These are phyloP conservation scores for Dryocosmus kuriphilus DNA, from an alignment of 2,888 invertebrate species.

Conservation along the genomic window DNA sequence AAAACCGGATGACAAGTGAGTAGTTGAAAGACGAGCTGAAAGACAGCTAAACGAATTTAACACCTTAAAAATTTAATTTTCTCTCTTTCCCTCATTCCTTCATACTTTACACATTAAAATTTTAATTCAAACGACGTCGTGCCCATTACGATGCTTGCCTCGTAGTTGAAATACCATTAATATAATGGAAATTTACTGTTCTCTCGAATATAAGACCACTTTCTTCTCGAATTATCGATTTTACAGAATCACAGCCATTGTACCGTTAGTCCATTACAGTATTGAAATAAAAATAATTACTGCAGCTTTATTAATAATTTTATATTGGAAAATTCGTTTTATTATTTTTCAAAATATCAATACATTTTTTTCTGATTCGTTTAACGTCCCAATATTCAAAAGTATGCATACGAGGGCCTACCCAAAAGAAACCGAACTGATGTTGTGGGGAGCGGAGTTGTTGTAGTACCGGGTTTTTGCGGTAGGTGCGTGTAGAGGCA, in stretches of 20 bases:
- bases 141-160: background rate
- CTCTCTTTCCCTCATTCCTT: background rate
- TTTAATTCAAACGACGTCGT: background rate
- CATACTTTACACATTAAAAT: background rate
- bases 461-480: too few relatives aligned
- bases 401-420: too few relatives aligned
- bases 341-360: too few relatives aligned
- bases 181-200: background rate
- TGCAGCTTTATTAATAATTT: too few relatives aligned
- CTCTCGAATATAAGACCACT: background rate
- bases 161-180: background rate
- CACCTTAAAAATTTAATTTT: conserved; percentile 24
- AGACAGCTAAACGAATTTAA: conserved; percentile 35
- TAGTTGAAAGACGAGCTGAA: conserved; percentile 24
- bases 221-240: background rate
- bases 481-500: too few relatives aligned
- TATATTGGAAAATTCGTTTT: too few relatives aligned
- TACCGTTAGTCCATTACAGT: background rate
- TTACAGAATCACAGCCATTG: background rate
- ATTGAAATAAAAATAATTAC: too few relatives aligned
- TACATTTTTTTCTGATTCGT: too few relatives aligned
- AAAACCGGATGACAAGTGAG: conserved; percentile 40
- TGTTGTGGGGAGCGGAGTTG: too few relatives aligned
- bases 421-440: too few relatives aligned
- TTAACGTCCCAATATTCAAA: too few relatives aligned